Base-by-base conservation (phyloP, 1,140 invertebrate genomes). In the Patella vulgata region DNA sequence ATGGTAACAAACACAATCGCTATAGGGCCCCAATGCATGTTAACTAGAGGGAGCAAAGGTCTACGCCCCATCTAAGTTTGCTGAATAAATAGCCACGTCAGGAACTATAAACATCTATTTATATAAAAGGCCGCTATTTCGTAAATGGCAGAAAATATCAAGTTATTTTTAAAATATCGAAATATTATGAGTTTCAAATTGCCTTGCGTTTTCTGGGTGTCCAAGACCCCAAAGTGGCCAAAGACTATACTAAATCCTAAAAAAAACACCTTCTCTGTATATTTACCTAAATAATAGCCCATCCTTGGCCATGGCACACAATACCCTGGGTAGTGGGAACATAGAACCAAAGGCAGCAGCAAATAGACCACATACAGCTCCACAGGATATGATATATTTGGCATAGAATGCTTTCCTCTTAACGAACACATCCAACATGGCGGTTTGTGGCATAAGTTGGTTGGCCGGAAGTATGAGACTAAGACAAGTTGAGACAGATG, bases 271-370 rank as follows among this genome's bases (percentile, higher is more conserved):
- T n/a, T n/a, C n/a, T n/a, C n/a, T n/a, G n/a, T n/a, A 36, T 8
- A 77, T 50, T 86, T 85, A 87, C 52, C 89, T 88, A 79, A 94
- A 96, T 8, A 96, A 85, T 3, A 97, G 85, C 0, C 94, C 94
- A 81, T 96, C 95, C 47, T 87, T 89, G 6, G 91, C 91, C 93
- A 96, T 97, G 6, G 94, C 93, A 77, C 94, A 96, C 0, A 96
- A 85, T 39, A 96, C 89, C 5, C 94, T 83, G 0, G 94, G 94
- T 46, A 96, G 80, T 0, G 93, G 93, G 82, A 96, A 96, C 91
- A 96, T 93, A 2, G 92, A 90, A 11, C 94, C 94, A 9, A 95
- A 83, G 21, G 95, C 83, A 80, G 91, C 12, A 95, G 84, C 42
- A 96, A 84, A 83, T 19, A 81, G 59, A n/a, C 75, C 77, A 66